Percentiles rank a stretch among this genome's conserved stretches.
phyloP scores from a whole-genome alignment of 2,888 invertebrate species.

The Pachydiplax longipennis region DNA sequence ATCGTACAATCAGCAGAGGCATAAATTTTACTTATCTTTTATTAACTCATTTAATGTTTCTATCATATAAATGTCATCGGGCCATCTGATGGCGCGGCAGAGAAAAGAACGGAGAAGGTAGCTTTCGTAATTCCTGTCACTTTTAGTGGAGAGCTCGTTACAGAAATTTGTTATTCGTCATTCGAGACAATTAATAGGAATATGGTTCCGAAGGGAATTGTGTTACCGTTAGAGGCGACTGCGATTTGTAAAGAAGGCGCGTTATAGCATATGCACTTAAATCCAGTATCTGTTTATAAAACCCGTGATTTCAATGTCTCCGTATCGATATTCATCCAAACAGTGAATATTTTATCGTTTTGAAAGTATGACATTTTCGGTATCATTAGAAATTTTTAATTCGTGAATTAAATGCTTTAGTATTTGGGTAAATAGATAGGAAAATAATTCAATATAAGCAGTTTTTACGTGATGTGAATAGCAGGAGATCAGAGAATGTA shows the following conservation, averaged over 20 bases:
- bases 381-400: too few relatives aligned
- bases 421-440: too few relatives aligned
- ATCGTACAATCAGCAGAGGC: not conserved
- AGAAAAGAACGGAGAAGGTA: not conserved
- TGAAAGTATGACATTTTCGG: too few relatives aligned
- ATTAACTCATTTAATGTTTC: conserved; percentile 42
- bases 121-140: not conserved
- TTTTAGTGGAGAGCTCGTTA: not conserved
- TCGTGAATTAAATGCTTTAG: too few relatives aligned
- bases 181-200: not conserved
- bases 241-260: not conserved
- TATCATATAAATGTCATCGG: conserved; percentile 33
- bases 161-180: not conserved
- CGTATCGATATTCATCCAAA: too few relatives aligned
- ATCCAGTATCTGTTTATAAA: too few relatives aligned
- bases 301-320: too few relatives aligned
- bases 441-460: too few relatives aligned
- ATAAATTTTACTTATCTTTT: conserved; percentile 45
- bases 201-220: not conserved
- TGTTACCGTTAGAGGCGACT: not conserved
- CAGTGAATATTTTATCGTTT: too few relatives aligned
- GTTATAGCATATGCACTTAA: too few relatives aligned
- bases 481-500: too few relatives aligned
- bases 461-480: too few relatives aligned
- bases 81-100: conserved; percentile 10